Conservation (phyloP, 2,888 invertebrate species). For the Pachydiplax longipennis region DNA sequence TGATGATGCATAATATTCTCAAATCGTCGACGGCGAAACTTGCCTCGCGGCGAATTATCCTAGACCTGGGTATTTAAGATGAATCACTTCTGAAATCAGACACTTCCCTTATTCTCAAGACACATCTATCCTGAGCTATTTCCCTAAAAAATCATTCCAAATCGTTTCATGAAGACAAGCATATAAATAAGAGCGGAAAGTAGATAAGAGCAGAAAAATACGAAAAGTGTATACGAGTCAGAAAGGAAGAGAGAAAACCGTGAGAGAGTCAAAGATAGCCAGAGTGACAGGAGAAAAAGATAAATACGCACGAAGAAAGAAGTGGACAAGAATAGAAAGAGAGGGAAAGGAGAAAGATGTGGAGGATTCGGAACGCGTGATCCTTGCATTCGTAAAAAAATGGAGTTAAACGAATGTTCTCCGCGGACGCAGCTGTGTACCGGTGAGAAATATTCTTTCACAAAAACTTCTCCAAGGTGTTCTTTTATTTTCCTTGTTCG, state of each 20-base stretch:
- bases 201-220: too few species aligned
- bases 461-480: background rate
- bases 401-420: slow-evolving; percentile 9
- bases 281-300: background rate
- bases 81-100: too few species aligned
- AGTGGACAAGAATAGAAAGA: background rate
- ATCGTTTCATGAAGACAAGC: too few species aligned
- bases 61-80: too few species aligned
- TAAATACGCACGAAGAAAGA: background rate
- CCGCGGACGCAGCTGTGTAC: background rate
- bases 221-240: background rate
- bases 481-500: background rate
- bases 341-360: background rate
- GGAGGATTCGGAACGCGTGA: background rate
- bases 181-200: too few species aligned
- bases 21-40: too few species aligned
- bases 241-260: background rate
- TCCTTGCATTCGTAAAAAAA: slow-evolving; percentile 11
- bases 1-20: too few species aligned
- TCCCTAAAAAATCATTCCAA: too few species aligned
- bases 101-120: too few species aligned
- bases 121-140: too few species aligned
- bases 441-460: slow-evolving; percentile 11
- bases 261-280: background rate
- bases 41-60: too few species aligned